These are phyloP conservation scores for Eulithis testata DNA, from an alignment of 2,888 invertebrate species.

Conservation along the genomic window DNA sequence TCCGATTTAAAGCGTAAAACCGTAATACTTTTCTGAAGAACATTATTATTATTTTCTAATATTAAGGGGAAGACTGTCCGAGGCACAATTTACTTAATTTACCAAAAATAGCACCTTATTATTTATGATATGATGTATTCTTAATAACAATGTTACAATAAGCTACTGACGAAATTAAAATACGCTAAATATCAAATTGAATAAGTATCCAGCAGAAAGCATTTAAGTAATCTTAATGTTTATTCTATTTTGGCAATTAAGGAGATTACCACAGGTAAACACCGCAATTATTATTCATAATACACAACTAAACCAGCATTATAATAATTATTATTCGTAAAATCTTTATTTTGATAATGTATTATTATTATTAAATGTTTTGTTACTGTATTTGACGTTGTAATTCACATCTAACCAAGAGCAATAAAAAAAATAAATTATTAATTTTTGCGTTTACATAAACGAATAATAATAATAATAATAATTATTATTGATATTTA, in stretches of 20 bases:
- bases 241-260: slow-evolving; percentile 83
- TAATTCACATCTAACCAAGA: no score
- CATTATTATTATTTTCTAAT: slow-evolving; percentile 52
- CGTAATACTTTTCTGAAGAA: slow-evolving; percentile 76
- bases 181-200: slow-evolving; percentile 29
- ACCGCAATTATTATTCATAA: slow-evolving; percentile 43
- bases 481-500: slow-evolving; percentile 7
- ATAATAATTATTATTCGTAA: slow-evolving; percentile 14
- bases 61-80: slow-evolving; percentile 70
- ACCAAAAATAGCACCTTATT: slow-evolving; percentile 63
- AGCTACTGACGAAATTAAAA: slow-evolving; percentile 34
- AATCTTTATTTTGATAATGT: background rate
- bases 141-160: slow-evolving; percentile 40
- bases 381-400: background rate
- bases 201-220: slow-evolving; percentile 22
- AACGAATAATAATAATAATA: slow-evolving; percentile 12
- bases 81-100: slow-evolving; percentile 61
- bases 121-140: slow-evolving; percentile 42
- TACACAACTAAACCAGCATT: slow-evolving; percentile 23
- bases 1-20: slow-evolving; percentile 80
- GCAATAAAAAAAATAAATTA: no score
- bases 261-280: slow-evolving; percentile 82
- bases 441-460: no score
- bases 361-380: background rate
- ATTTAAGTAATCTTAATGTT: slow-evolving; percentile 33